A percentile compares a stretch with the other conserved stretches of the same genome.
phyloP scores from a whole-genome alignment of 2,113 vertebrate species.

The Odocoileus virginianus region DNA sequence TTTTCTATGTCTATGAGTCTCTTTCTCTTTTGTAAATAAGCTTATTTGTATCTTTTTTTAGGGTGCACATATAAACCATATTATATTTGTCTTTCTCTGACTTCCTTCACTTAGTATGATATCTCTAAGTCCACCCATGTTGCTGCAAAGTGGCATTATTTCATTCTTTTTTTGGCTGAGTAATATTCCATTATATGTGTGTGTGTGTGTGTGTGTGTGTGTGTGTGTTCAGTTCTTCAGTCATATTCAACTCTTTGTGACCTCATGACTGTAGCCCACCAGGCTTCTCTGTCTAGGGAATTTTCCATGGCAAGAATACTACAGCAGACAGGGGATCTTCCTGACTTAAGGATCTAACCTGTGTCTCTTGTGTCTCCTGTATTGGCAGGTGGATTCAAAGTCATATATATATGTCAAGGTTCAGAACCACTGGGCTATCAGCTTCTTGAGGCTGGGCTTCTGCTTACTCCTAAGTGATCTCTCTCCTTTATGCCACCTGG shows the following conservation, averaged over 20 bases:
- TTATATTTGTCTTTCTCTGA: not conserved
- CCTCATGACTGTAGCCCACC: not conserved
- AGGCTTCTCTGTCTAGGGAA: not conserved
- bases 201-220: accelerated
- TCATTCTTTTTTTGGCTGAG: not conserved
- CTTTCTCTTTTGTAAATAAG: not conserved
- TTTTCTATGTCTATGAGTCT: not conserved
- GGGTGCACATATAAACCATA: not conserved
- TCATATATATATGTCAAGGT: not conserved
- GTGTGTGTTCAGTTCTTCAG: not conserved
- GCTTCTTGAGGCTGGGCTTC: not conserved
- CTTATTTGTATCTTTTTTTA: not conserved
- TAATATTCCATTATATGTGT: not conserved
- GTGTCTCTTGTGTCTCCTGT: not conserved
- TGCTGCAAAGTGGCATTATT: not conserved
- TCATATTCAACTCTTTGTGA: not conserved
- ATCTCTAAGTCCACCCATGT: not conserved
- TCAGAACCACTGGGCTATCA: not conserved
- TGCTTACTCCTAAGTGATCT: not conserved
- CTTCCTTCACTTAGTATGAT: not conserved
- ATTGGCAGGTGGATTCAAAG: not conserved
- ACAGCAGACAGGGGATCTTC: not conserved
- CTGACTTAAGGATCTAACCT: not conserved
- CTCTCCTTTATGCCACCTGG: not conserved
- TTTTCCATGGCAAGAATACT: not conserved